phyloP scores from a whole-genome alignment of 2,888 invertebrate genomes.

The Pheosia gnoma region DNA sequence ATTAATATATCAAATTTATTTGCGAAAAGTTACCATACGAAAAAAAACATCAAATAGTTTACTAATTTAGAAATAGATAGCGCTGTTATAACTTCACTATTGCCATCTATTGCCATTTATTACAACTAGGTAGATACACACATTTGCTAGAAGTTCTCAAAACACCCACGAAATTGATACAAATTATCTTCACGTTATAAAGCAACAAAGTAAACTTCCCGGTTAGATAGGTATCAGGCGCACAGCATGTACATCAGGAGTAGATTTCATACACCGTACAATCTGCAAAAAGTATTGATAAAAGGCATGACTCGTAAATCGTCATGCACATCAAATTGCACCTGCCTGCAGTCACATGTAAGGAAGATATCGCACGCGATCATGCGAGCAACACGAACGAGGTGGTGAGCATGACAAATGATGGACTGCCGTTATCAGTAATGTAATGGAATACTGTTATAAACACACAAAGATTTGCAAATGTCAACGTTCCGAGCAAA shows the following conservation, averaged over 20 bases:
- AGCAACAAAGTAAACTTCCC: too few relatives aligned
- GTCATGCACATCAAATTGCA: conserved; percentile 20
- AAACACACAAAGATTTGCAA: conserved; percentile 9
- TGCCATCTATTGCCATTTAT: background rate
- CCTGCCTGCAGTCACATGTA: conserved; percentile 4
- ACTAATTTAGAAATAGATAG: background rate
- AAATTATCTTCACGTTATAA: too few relatives aligned
- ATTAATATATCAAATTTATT: too few relatives aligned
- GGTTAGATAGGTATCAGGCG: too few relatives aligned
- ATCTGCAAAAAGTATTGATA: conserved; percentile 12
- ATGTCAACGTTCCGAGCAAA: background rate
- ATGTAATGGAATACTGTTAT: conserved; percentile 14
- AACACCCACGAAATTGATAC: background rate
- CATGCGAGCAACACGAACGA: conserved; percentile 23
- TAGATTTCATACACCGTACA: background rate
- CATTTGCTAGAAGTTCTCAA: background rate
- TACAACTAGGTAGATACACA: background rate
- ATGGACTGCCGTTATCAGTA: conserved; percentile 23
- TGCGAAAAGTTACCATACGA: too few relatives aligned
- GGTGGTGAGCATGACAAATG: conserved; percentile 24
- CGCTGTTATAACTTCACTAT: background rate
- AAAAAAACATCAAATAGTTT: background rate
- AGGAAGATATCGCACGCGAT: conserved; percentile 30
- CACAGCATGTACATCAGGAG: background rate
- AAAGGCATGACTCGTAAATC: conserved; percentile 17